Evolutionary conservation across 2,888 invertebrate species (phyloP), one percentile per base, ranked within the genome.

Genomic region (Helicoverpa assulta): DNA sequence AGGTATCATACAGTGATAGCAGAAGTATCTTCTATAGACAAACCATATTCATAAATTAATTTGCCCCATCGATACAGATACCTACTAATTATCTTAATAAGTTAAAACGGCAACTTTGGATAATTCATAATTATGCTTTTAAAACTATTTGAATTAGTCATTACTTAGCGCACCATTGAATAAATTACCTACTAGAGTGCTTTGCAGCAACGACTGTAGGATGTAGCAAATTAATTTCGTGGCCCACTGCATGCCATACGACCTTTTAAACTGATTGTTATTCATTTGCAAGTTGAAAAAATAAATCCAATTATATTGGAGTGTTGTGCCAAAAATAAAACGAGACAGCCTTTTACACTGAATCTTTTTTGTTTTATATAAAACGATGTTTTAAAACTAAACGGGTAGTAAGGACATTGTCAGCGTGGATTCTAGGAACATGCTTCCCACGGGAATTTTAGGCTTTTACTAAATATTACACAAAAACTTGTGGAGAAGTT

Each of bases 391-490:
- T 81, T 68, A 58, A 57, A 58, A 26, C 59, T 55, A 29, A 65
- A 68, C 40, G 47, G 37, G 55, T 47, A 57, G 54, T 29, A 21
- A 66, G 63, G 56, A 43, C 68, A 37, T 56, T 21, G 53, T 64
- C 53, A 57, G 54, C 26, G 43, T 14, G 14, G 19, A 50, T 51
- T 61, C 21, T 57, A 69, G 62, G 29, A 71, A 66, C 58, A 74
- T 57, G 55, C 21, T 8, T 16, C 69, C 62, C 37, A n/a, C n/a
- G 74, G 67, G 78, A 78, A 63, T 76, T 70, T 69, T 65, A 69
- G 70, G 82, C 82, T 76, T 81, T 76, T 81, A 81, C 73, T 78
- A 74, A 82, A 81, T 81, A 76, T 76, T 68, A 78, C 60, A 77
- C 74, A 75, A 81, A 82, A 76, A 76, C 74, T 84, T 66, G 29